Percentiles rank a stretch among this genome's conserved stretches.
Evolutionary conservation across 2,888 invertebrate genomes (phyloP).

Genomic region (Phortica okadai): DNA sequence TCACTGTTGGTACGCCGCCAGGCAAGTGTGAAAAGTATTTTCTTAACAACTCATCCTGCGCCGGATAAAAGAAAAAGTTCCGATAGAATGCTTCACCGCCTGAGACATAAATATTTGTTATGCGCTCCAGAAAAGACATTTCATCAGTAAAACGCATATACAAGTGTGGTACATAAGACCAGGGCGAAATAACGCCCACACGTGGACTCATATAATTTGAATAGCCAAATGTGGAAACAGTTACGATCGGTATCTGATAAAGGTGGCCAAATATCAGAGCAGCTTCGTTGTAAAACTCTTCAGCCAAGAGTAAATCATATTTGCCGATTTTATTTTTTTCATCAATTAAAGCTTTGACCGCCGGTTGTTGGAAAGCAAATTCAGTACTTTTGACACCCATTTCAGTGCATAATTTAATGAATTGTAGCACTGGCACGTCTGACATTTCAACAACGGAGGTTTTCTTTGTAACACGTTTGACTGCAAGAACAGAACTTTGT

Average conservation of each 20-base stretch:
- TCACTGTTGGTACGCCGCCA: constrained; percentile 67
- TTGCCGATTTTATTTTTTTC: constrained; percentile 60
- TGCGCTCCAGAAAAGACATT: constrained; percentile 78
- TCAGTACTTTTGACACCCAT: constrained; percentile 62
- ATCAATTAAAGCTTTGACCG: constrained; percentile 62
- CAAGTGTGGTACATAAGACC: constrained; percentile 77
- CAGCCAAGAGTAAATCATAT: constrained; percentile 75
- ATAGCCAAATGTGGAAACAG: constrained; percentile 72
- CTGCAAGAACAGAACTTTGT: constrained; percentile 45
- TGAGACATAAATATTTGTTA: constrained; percentile 76
- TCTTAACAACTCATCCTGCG: constrained; percentile 63
- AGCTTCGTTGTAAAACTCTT: constrained; percentile 75
- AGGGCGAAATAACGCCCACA: constrained; percentile 76
- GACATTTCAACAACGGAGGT: constrained; percentile 58
- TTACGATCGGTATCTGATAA: constrained; percentile 73
- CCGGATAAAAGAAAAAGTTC: constrained; percentile 64
- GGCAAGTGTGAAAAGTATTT: constrained; percentile 61
- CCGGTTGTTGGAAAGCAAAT: constrained; percentile 64
- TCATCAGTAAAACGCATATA: constrained; percentile 74
- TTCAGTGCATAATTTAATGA: constrained; percentile 48
- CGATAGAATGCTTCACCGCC: constrained; percentile 61
- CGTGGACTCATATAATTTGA: constrained; percentile 73
- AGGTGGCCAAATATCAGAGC: constrained; percentile 72
- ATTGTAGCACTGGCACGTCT: constrained; percentile 39
- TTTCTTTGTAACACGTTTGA: constrained; percentile 44